A percentile compares a stretch with the other conserved stretches of the same genome.
Evolutionary conservation across 2,113 vertebrate species (phyloP).

Genomic region (Columbina picui): DNA sequence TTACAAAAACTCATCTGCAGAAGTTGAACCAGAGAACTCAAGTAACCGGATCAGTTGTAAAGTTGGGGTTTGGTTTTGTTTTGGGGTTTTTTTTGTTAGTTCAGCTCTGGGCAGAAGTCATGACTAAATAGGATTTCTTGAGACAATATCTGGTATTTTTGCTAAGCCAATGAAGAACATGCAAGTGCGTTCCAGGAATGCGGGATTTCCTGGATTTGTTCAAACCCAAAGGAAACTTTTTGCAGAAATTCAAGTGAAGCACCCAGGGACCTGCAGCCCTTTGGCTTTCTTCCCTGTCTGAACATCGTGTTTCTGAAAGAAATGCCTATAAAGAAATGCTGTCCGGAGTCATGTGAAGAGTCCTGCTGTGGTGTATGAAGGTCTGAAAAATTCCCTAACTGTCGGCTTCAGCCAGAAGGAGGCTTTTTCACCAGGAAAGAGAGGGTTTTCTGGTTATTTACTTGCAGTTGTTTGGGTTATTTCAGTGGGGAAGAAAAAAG

Average conservation of each 20-base stretch:
- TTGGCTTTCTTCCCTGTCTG: not conserved
- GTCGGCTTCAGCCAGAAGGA: not conserved
- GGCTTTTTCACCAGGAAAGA: not conserved
- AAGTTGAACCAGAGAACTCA: not conserved
- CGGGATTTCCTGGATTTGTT: not conserved
- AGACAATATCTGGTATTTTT: not conserved
- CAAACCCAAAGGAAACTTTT: not conserved
- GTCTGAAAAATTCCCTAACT: not conserved
- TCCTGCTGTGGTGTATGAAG: not conserved
- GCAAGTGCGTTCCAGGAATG: rapidly evolving
- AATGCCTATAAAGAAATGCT: not conserved
- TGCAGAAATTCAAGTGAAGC: not conserved
- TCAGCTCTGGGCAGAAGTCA: not conserved
- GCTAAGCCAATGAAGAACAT: not conserved
- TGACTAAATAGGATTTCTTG: not conserved
- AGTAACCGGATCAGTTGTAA: not conserved
- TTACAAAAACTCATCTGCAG: not conserved
- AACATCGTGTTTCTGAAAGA: not conserved
- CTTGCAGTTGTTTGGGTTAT: not conserved
- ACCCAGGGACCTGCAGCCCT: not conserved
- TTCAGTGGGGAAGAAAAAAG: not conserved
- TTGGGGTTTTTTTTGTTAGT: not conserved
- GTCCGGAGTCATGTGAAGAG: not conserved
- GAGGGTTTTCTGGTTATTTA: not conserved
- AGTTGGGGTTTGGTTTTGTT: not conserved